Conservation (phyloP, 2,797 vertebrate genomes). For the Poecilia velifera region DNA sequence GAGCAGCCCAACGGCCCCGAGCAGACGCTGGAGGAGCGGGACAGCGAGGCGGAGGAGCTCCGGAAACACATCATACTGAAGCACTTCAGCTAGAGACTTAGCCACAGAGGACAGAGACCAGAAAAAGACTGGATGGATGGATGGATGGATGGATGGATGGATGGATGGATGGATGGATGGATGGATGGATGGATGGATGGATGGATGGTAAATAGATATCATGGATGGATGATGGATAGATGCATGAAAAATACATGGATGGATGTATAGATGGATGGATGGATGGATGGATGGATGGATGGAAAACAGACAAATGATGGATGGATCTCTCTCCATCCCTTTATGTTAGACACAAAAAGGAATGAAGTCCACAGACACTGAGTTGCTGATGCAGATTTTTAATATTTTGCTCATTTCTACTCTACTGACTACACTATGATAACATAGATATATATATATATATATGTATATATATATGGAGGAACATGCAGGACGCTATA, state of each 20-base stretch:
- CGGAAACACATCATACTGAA: constrained; percentile 87
- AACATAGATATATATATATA: constrained; percentile 60
- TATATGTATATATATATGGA: constrained; percentile 49
- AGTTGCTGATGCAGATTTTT: constrained; percentile 82
- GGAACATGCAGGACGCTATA: constrained; percentile 74
- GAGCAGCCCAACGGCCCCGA: constrained; percentile 86
- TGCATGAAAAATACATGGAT: no score
- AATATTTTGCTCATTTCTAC: constrained; percentile 81
- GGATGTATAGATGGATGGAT: no score
- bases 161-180: no score
- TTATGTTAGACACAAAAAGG: background rate
- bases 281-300: no score
- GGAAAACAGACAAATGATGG: background rate
- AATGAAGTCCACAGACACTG: constrained; percentile 36
- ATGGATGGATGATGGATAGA: no score
- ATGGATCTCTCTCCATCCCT: background rate
- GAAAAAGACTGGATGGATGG: background rate
- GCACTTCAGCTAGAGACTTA: constrained; percentile 84
- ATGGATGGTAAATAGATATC: no score
- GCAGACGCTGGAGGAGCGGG: constrained; percentile 84
- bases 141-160: no score
- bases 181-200: background rate
- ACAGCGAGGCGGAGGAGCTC: constrained; percentile 86
- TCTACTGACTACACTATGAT: constrained; percentile 80
- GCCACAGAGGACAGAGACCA: background rate